These are phyloP conservation scores for Achlya flavicornis DNA, from an alignment of 2,888 invertebrate genomes.

Conservation along the genomic window DNA sequence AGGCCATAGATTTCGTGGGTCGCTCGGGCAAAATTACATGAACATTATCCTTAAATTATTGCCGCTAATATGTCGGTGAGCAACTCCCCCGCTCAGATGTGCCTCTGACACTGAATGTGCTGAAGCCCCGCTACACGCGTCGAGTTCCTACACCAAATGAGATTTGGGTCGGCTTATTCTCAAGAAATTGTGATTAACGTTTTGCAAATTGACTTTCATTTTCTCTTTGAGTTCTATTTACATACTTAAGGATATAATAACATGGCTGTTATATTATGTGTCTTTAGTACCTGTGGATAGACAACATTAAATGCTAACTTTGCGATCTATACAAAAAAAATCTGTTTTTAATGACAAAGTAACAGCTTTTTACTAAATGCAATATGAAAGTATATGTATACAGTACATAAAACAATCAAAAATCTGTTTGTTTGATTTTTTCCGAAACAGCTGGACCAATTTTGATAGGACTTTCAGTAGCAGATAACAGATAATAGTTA, in stretches of 20 bases:
- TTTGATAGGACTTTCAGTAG: no score
- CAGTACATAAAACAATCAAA: no score
- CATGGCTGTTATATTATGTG: neutral
- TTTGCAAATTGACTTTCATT: conserved; percentile 1
- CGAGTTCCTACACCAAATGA: conserved; percentile 27
- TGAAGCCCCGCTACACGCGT: conserved; percentile 28
- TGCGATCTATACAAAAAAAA: neutral
- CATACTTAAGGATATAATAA: conserved; percentile 2
- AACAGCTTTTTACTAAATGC: no score
- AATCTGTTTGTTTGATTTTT: no score
- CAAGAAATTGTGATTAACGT: conserved; percentile 28
- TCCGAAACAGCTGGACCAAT: no score
- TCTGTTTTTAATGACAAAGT: no score
- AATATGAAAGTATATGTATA: no score
- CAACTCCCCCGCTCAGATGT: conserved; percentile 48
- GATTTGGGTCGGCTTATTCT: conserved; percentile 30
- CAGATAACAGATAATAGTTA: no score
- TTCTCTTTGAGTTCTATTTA: conserved; percentile 1
- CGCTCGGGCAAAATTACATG: conserved; percentile 72
- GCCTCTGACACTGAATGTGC: conserved; percentile 51
- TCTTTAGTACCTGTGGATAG: neutral
- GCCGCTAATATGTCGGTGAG: conserved; percentile 77
- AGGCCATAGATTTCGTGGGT: conserved; percentile 77
- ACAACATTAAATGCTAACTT: neutral
- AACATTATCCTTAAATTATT: conserved; percentile 79